Percentiles rank a stretch among this genome's conserved stretches.
Evolutionary conservation across 2,888 invertebrate species (phyloP).

Genomic region (Polietes domitor): DNA sequence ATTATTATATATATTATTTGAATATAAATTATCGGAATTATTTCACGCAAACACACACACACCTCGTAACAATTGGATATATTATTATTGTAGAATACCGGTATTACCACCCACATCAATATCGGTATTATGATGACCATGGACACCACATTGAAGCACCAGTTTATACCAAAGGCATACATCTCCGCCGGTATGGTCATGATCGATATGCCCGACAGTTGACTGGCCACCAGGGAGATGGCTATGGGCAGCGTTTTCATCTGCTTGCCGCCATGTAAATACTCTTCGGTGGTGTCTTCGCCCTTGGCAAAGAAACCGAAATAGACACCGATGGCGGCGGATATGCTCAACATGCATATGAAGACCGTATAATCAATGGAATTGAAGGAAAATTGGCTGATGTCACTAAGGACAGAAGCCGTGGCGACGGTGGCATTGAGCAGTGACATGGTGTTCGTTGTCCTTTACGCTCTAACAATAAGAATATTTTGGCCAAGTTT

Average conservation of each 20-base stretch:
- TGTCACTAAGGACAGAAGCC: constrained; percentile 42
- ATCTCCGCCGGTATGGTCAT: constrained; percentile 82
- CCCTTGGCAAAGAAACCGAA: constrained; percentile 82
- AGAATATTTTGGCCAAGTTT: not conserved
- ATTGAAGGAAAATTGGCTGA: constrained; percentile 73
- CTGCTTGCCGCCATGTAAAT: constrained; percentile 83
- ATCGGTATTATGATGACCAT: constrained; percentile 78
- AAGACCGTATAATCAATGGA: constrained; percentile 83
- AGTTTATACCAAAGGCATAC: constrained; percentile 82
- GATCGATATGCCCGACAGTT: constrained; percentile 82
- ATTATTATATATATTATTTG: not conserved
- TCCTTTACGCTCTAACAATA: not conserved
- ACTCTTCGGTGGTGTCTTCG: constrained; percentile 82
- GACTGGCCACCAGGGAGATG: constrained; percentile 85
- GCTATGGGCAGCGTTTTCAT: constrained; percentile 84
- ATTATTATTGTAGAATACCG: constrained; percentile 82
- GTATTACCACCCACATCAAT: constrained; percentile 80
- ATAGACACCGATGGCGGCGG: constrained; percentile 83
- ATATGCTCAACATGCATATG: constrained; percentile 81
- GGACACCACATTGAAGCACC: constrained; percentile 78
- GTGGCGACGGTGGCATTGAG: constrained; percentile 44
- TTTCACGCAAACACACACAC: constrained; percentile 45
- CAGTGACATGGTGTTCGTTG: constrained; percentile 25
- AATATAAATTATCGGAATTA: constrained; percentile 1
- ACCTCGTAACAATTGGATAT: constrained; percentile 82